These are phyloP conservation scores for Sinodicranocentrus sp. DNA, from an alignment of 2,888 invertebrate species.

Conservation along the genomic window DNA sequence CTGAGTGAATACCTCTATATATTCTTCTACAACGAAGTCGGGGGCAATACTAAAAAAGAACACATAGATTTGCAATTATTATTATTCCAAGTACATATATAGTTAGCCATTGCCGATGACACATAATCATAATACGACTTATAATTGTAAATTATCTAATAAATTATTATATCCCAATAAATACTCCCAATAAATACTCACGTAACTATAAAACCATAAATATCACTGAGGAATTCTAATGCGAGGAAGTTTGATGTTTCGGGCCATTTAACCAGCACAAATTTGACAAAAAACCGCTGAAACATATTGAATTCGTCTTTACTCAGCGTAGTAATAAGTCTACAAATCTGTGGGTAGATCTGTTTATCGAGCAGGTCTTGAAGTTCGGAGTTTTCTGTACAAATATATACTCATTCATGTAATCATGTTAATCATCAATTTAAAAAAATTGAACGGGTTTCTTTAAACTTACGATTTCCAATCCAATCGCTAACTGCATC, in stretches of 20 bases:
- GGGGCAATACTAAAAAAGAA: slow-evolving; percentile 61
- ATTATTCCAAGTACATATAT: too few relatives aligned
- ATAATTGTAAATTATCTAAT: not conserved
- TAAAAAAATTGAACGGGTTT: too few relatives aligned
- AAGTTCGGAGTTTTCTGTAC: slow-evolving; percentile 24
- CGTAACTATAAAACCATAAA: slow-evolving; percentile 56
- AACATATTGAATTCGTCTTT: slow-evolving; percentile 41
- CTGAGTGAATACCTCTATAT: slow-evolving; percentile 30
- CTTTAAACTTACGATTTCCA: not conserved
- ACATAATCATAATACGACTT: too few relatives aligned
- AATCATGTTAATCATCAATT: too few relatives aligned
- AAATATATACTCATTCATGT: too few relatives aligned
- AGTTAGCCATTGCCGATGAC: too few relatives aligned
- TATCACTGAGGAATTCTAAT: slow-evolving; percentile 42
- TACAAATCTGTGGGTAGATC: slow-evolving; percentile 41
- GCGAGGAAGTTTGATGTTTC: slow-evolving; percentile 37
- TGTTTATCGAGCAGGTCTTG: slow-evolving; percentile 34
- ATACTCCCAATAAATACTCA: not conserved
- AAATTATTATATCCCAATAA: not conserved
- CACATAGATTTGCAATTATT: too few relatives aligned
- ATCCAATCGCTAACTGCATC: slow-evolving; percentile 52
- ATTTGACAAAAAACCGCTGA: slow-evolving; percentile 28
- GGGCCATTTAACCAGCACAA: slow-evolving; percentile 24
- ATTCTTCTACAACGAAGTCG: slow-evolving; percentile 8
- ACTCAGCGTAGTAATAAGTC: slow-evolving; percentile 21